Percentiles rank a stretch among this genome's conserved stretches.
These are phyloP conservation scores for Athene noctua DNA, from an alignment of 2,113 vertebrate species.

Conservation along the genomic window DNA sequence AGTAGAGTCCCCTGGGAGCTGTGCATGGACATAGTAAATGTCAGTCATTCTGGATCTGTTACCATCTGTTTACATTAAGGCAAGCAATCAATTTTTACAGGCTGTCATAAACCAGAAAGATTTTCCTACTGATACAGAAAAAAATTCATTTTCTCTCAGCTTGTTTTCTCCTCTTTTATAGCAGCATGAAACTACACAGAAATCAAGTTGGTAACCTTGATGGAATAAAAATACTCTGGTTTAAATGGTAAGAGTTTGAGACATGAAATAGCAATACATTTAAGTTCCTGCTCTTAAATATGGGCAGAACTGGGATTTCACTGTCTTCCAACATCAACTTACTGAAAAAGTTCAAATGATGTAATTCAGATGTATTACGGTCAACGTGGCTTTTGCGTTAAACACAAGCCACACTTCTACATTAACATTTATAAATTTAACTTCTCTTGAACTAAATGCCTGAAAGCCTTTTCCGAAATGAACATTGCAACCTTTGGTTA, in stretches of 20 bases:
- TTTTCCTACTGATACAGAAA: neutral
- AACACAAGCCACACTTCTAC: neutral
- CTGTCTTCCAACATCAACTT: neutral
- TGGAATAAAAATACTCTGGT: neutral
- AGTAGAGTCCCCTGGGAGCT: neutral
- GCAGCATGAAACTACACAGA: neutral
- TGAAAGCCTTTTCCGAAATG: neutral
- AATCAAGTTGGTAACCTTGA: neutral
- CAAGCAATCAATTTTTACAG: neutral
- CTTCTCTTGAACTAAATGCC: neutral
- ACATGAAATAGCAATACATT: neutral
- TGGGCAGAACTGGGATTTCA: neutral
- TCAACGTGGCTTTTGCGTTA: neutral
- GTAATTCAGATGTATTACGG: neutral
- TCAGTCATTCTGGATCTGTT: neutral
- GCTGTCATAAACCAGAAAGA: neutral
- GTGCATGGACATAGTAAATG: neutral
- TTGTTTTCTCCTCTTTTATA: neutral
- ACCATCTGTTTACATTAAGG: neutral
- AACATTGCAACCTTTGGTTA: neutral
- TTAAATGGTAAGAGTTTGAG: neutral
- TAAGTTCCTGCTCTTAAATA: neutral
- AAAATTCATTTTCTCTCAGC: neutral
- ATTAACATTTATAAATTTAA: neutral
- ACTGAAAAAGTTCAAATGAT: neutral